Evolutionary conservation across 1,140 invertebrate genomes (phyloP).

Genomic region (Olivierus martensii): DNA sequence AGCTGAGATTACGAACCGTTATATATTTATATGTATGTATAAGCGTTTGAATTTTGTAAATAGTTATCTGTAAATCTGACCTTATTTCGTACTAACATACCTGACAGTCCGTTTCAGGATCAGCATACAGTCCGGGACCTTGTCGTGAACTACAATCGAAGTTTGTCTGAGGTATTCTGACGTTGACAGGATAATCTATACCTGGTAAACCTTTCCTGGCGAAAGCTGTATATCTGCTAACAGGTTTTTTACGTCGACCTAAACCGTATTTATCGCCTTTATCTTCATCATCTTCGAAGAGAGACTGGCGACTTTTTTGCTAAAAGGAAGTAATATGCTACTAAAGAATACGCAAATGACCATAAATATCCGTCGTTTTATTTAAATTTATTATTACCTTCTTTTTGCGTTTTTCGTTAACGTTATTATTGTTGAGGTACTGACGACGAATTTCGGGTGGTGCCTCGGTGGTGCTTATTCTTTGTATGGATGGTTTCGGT

Average conservation of each 20-base stretch:
- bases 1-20: too few relatives aligned
- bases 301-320: not conserved
- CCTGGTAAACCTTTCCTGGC: constrained; percentile 28
- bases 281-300: constrained; percentile 7
- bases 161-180: constrained; percentile 46
- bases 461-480: constrained; percentile 13
- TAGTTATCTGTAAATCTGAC: too few relatives aligned
- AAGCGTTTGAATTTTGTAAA: too few relatives aligned
- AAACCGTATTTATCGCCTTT: not conserved
- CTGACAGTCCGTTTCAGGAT: constrained; percentile 82
- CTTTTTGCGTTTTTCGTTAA: not conserved
- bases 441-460: constrained; percentile 8
- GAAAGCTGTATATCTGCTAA: constrained; percentile 10
- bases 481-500: constrained; percentile 21
- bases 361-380: too few relatives aligned
- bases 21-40: too few relatives aligned
- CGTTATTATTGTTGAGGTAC: not conserved
- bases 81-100: constrained; percentile 31
- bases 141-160: constrained; percentile 80
- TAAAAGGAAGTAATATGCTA: not conserved
- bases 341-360: too few relatives aligned
- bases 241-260: not conserved
- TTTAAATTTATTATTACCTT: too few relatives aligned
- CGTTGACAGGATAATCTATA: constrained; percentile 30
- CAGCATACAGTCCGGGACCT: constrained; percentile 74